Percentiles rank a stretch among this genome's conserved stretches.
Conservation (phyloP, 2,888 invertebrate genomes). For the Drosophila subquinaria region DNA sequence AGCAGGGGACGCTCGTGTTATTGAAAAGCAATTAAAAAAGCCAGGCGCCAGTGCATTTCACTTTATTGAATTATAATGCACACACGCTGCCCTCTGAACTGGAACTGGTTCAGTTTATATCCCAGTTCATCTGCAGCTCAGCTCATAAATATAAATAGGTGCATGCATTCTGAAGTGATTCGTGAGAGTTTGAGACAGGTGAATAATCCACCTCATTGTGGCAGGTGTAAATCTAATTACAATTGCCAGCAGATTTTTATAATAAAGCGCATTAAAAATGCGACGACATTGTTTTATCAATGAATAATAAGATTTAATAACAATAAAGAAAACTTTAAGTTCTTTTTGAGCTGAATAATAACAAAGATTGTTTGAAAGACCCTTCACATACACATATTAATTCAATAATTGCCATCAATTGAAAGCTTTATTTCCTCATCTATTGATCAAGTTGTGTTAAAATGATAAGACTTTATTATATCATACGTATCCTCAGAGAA, state of each 20-base stretch:
- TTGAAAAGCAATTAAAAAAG: conserved; percentile 85
- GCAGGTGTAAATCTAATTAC: conserved; percentile 38
- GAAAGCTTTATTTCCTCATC: no score
- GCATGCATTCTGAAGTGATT: conserved; percentile 50
- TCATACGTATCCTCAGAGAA: not conserved
- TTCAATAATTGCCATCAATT: no score
- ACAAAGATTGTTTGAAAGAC: no score
- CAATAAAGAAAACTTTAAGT: not conserved
- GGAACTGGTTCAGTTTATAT: conserved; percentile 12
- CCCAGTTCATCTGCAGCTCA: conserved; percentile 10
- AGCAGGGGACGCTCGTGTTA: conserved; percentile 54
- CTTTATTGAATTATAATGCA: conserved; percentile 77
- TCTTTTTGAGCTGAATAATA: no score
- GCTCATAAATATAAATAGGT: conserved; percentile 76
- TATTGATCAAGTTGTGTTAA: no score
- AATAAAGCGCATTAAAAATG: conserved; percentile 7
- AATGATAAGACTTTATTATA: not conserved
- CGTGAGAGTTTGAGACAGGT: conserved; percentile 4
- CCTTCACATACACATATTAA: no score
- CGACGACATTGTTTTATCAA: not conserved
- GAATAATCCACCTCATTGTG: conserved; percentile 13
- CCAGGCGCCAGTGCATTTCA: conserved; percentile 64
- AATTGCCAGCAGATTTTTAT: conserved; percentile 13
- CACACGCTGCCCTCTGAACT: conserved; percentile 22
- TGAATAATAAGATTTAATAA: not conserved